A percentile compares a stretch with the other conserved stretches of the same genome.
Conservation (phyloP, 30 jellyfish, hydroid and myxozoan species). For the Turritopsis rubra region DNA sequence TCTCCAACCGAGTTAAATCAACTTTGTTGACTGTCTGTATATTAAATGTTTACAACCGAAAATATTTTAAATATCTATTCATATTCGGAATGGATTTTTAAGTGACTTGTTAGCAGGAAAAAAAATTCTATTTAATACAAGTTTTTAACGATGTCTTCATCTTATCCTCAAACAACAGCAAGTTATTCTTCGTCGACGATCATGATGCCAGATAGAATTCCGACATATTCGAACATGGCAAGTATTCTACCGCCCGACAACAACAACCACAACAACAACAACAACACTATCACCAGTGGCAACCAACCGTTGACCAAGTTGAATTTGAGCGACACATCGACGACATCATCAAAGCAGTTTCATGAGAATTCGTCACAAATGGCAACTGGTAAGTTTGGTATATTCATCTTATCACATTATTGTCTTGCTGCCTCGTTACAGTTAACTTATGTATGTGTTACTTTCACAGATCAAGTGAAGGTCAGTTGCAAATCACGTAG, state of each 20-base stretch:
- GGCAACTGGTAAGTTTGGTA: not conserved
- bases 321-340: not conserved
- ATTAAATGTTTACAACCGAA: not conserved
- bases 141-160: slow-evolving; percentile 1
- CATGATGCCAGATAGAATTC: slow-evolving; percentile 18
- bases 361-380: not conserved
- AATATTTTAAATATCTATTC: not conserved
- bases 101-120: not conserved
- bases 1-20: slow-evolving; percentile 13
- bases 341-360: not conserved
- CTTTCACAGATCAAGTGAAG: not conserved
- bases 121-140: not conserved
- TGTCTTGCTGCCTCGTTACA: no score
- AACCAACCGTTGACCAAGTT: not conserved
- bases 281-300: not conserved
- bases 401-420: no score
- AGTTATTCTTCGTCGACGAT: not conserved
- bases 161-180: slow-evolving; percentile 8
- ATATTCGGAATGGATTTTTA: not conserved
- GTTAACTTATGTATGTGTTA: no score
- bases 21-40: not conserved
- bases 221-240: slow-evolving; percentile 10
- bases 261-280: no score
- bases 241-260: not conserved
- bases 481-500: not conserved